Base-by-base conservation (phyloP, 2,888 invertebrate species). In the Steinernema hermaphroditum region DNA sequence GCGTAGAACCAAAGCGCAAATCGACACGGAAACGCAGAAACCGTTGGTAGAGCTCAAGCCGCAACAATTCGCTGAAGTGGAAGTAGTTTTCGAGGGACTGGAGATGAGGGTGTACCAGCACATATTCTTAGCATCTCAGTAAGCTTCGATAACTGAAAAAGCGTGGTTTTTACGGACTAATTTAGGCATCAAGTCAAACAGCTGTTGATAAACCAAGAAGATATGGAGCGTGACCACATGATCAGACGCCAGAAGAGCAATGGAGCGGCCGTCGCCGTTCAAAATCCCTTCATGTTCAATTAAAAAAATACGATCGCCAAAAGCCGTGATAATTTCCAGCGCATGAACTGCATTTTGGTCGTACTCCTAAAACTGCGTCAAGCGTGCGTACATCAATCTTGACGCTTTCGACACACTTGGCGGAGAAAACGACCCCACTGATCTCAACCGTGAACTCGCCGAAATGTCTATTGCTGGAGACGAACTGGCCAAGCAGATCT, bases 321-420 rank as follows among this genome's bases (percentile, higher is more conserved):
- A 6, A 76, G 50, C 24, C 27, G 32, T 16, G 77, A 77, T 57
- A 68, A 73, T 29, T 78, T 78, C 71, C 74, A 78, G 46, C 54
- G 49, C 43, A 79, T 78, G 78, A 77, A 74, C 1, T 78, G 78
- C 41, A 86, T 89, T 24, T 81, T 96, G 78, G 92, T 94, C 0
- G 89, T 95, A 0, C 87, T 96, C 16, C 88, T 96, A 72, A 90
- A 96, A 14, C 88, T 96, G 74, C 90, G 96, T 0, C 96, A 97
- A 87, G 91, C 93, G 74, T 93, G 93, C 86, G 93, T 78, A 77
- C 27, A 27, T 84, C 68, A 82, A 83, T 50, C 75, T 83, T 72
- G 82, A 83, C 29, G 84, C 84, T 9, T 84, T 84, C 73, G 73
- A 80, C n/a, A 69, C 44, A 14, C 49, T 69, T 9, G 69, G 49